A percentile compares a stretch with the other conserved stretches of the same genome.
phyloP scores from a whole-genome alignment of 2,797 vertebrate species.

The Holocentrus rufus region DNA sequence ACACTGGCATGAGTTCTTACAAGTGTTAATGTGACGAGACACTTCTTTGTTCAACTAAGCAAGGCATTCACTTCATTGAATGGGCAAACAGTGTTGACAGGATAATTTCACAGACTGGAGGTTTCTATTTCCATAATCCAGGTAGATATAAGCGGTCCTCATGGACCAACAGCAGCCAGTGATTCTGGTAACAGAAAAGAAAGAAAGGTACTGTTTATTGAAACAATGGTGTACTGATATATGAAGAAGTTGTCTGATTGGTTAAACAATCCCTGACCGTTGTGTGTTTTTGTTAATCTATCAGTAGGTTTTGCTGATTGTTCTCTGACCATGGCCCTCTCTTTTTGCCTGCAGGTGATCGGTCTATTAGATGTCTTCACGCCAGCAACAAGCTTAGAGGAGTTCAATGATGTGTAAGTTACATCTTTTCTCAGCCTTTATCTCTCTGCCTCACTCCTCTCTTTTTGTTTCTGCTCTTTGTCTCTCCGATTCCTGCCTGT shows the following conservation, averaged over 20 bases:
- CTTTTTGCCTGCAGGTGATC: conserved; percentile 87
- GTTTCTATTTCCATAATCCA: too few species aligned
- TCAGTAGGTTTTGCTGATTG: conserved; percentile 6
- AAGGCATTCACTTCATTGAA: too few species aligned
- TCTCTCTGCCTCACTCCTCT: neutral
- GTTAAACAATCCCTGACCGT: neutral
- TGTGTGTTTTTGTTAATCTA: neutral
- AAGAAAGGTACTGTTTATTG: neutral
- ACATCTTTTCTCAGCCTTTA: neutral
- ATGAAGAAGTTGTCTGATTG: neutral
- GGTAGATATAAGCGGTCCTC: neutral
- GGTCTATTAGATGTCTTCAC: conserved; percentile 96
- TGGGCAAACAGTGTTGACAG: too few species aligned
- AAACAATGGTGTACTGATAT: too few species aligned
- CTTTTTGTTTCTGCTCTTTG: neutral
- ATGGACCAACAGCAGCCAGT: neutral
- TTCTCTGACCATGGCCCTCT: conserved; percentile 42
- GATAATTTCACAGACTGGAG: too few species aligned
- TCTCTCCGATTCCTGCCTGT: neutral
- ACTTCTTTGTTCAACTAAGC: too few species aligned
- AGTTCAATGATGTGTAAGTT: conserved; percentile 98
- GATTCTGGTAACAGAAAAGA: neutral
- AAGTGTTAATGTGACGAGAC: too few species aligned
- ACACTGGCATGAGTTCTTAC: too few species aligned
- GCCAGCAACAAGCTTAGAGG: conserved; percentile 89